Evolutionary conservation across 2,888 invertebrate species (phyloP).

Genomic region (Yponomeuta plumbellus): DNA sequence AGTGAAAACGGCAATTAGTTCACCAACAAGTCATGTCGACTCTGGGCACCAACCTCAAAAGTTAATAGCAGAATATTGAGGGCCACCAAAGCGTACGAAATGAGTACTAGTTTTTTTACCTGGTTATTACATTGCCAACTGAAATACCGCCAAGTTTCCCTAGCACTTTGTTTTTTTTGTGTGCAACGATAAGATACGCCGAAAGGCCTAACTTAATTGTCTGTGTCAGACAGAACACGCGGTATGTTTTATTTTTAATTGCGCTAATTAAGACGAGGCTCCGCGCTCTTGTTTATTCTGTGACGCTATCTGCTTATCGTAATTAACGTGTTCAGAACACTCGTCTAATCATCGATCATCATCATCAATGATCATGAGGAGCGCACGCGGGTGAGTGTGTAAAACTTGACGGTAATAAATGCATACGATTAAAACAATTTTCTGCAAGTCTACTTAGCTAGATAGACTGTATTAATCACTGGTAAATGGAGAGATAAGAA

Average conservation of each 20-base stretch:
- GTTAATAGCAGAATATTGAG: too few relatives aligned
- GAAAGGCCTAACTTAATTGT: slow-evolving; percentile 5
- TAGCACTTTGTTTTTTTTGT: slow-evolving; percentile 5
- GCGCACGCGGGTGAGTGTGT: background rate
- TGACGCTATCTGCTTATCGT: slow-evolving; percentile 7
- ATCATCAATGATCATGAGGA: background rate
- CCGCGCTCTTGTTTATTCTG: background rate
- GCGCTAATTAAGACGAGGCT: slow-evolving; percentile 5
- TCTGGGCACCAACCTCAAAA: too few relatives aligned
- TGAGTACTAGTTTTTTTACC: background rate
- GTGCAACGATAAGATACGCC: slow-evolving; percentile 1
- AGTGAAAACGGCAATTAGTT: too few relatives aligned
- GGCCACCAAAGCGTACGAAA: too few relatives aligned
- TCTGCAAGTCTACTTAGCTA: background rate
- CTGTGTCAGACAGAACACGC: background rate
- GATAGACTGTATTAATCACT: background rate
- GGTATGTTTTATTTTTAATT: slow-evolving; percentile 5
- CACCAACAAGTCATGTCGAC: too few relatives aligned
- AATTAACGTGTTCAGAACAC: slow-evolving; percentile 1
- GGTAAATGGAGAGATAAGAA: background rate
- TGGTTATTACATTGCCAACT: background rate
- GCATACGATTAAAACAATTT: background rate
- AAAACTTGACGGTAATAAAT: background rate
- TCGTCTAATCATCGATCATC: background rate
- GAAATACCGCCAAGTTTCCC: too few relatives aligned